A percentile compares a stretch with the other conserved stretches of the same genome.
Evolutionary conservation across 2,797 vertebrate species (phyloP).

Genomic region (Glyptemys insculpta): DNA sequence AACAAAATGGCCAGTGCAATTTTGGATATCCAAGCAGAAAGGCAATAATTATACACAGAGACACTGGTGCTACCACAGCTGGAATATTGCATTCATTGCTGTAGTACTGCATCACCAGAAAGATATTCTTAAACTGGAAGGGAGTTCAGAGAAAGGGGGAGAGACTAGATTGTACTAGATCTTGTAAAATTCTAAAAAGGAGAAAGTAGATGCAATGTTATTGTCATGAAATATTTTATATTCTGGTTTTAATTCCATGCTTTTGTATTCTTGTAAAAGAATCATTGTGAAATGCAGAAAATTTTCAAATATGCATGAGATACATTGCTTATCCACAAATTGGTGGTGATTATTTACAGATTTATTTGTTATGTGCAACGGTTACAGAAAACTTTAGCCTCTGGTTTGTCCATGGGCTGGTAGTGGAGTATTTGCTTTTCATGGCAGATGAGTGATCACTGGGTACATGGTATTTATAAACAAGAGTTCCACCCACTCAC

Average conservation of each 20-base stretch:
- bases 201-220: not conserved
- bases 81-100: not conserved
- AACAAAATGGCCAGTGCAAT: not conserved
- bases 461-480: not conserved
- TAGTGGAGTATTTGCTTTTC: not conserved
- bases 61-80: not conserved
- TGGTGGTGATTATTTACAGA: not conserved
- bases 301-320: not conserved
- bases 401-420: not conserved
- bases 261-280: constrained; percentile 23
- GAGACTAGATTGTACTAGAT: not conserved
- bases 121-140: not conserved
- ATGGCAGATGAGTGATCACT: not conserved
- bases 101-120: not conserved
- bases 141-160: not conserved
- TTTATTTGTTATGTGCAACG: not conserved
- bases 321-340: not conserved
- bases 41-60: not conserved
- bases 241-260: not conserved
- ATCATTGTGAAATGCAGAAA: not conserved
- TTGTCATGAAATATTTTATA: not conserved
- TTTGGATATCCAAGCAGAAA: not conserved
- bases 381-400: not conserved
- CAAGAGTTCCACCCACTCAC: not conserved
- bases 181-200: not conserved